These are phyloP conservation scores for Tetranychus piercei DNA, from an alignment of 2,888 invertebrate genomes.

Conservation along the genomic window DNA sequence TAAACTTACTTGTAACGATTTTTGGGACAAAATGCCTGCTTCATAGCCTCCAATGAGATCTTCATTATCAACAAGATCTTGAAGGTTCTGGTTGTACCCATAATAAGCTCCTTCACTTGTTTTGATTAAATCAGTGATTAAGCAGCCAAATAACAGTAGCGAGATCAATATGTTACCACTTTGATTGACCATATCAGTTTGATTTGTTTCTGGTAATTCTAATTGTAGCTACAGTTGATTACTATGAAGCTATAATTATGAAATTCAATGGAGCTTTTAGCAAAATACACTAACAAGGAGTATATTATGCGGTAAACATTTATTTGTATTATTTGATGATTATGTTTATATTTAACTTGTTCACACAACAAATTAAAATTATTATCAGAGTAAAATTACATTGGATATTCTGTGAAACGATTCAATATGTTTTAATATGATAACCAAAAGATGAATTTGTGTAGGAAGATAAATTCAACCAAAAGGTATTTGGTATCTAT, in stretches of 20 bases:
- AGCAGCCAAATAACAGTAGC: not conserved
- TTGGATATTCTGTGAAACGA: not conserved
- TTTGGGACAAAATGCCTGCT: not conserved
- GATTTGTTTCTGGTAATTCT: not conserved
- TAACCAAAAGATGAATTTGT: not conserved
- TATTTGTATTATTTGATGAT: no score
- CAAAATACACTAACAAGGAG: no score
- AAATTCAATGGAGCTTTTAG: not conserved
- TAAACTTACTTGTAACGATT: not conserved
- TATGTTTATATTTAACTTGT: no score
- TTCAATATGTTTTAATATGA: not conserved
- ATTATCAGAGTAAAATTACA: not conserved
- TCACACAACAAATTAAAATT: no score
- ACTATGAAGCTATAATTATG: not conserved
- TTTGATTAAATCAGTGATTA: not conserved
- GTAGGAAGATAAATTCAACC: not conserved
- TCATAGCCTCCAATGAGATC: not conserved
- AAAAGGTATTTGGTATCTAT: not conserved
- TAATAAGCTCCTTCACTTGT: not conserved
- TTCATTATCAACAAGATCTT: not conserved
- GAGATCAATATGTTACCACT: not conserved
- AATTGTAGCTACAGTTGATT: not conserved
- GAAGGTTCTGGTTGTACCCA: not conserved
- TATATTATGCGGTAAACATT: no score
- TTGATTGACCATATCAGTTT: not conserved